A percentile compares a stretch with the other conserved stretches of the same genome.
These are phyloP conservation scores for Stramonita haemastoma DNA, from an alignment of 2,888 invertebrate genomes.

Conservation along the genomic window DNA sequence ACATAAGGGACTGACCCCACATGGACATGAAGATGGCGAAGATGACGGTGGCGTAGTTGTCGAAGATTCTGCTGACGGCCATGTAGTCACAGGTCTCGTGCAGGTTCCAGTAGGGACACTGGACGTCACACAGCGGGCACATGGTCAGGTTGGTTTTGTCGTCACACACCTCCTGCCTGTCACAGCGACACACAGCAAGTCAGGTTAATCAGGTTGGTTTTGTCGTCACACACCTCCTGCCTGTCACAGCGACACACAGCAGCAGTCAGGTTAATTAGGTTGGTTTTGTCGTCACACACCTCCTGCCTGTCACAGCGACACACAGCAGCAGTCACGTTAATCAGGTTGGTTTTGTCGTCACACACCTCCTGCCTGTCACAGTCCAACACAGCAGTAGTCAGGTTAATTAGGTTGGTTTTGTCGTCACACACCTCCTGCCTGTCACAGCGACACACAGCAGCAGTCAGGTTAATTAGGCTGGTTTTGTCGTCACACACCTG, in stretches of 20 bases:
- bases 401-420: slow-evolving; percentile 65
- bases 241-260: slow-evolving; percentile 53
- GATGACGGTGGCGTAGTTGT: slow-evolving; percentile 77
- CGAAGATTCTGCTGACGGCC: slow-evolving; percentile 73
- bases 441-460: slow-evolving; percentile 33
- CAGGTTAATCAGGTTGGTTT: neutral
- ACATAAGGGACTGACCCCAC: slow-evolving; percentile 79
- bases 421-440: slow-evolving; percentile 74
- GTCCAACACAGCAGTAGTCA: too few species aligned
- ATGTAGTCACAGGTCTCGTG: slow-evolving; percentile 71
- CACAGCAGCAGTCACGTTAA: too few species aligned
- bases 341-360: too few species aligned
- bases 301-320: too few species aligned
- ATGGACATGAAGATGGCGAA: slow-evolving; percentile 78
- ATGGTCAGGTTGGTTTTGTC: slow-evolving; percentile 69
- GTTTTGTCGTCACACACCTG: slow-evolving; percentile 47
- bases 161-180: slow-evolving; percentile 74
- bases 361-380: too few species aligned
- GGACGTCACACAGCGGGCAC: slow-evolving; percentile 76
- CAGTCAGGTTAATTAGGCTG: neutral
- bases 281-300: too few species aligned
- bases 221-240: slow-evolving; percentile 55
- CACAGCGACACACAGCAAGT: neutral
- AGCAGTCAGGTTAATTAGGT: neutral
- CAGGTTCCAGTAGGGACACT: slow-evolving; percentile 76